Base-by-base conservation (phyloP, 2,888 invertebrate genomes). In the Mythimna lalbum region DNA sequence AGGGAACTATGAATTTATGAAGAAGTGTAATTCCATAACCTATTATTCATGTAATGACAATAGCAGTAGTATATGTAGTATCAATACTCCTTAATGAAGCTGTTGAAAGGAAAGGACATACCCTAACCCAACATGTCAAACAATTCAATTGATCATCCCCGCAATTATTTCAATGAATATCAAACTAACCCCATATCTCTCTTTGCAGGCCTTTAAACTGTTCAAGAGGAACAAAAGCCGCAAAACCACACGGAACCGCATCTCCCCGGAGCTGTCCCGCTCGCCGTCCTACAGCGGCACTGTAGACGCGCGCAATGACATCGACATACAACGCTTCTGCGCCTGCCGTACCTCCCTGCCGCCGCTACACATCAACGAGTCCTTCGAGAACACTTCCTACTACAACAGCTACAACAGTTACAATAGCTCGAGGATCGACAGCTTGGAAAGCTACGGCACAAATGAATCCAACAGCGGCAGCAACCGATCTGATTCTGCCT, bases 201-300 rank as follows among this genome's bases (percentile, higher is more conserved):
- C 36, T 70, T 73, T 70, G 12, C 93, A 96, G 95, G 95, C 95
- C 85, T 95, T 96, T 92, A 96, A 95, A 82, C 83, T 96, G 49
- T 96, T 96, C 91, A 95, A 95, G 73, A 78, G 93, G 52, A 94
- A 86, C 85, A 93, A 93, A 70, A 91, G 78, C 63, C 91, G 91
- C 71, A 95, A 94, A 80, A 87, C 83, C 76, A 80, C 90, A 1
- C 92, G 93, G 4, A 95, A 95, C 87, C 90, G 93, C 36, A 91
- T 96, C 57, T 95, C 95, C 0, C 95, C 95, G 0, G 91, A 90
- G 21, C 87, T 93, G 47, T 90, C 92, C 21, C 92, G 92, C 56
- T 92, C 93, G 0, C 94, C 94, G 0, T 93, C 94, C 1, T 93
- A 93, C 91, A 93, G 90, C 87, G 95, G 95, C 19, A 94, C 95